phyloP scores from a whole-genome alignment of 2,797 vertebrate species.

The Xerus rutilus region DNA sequence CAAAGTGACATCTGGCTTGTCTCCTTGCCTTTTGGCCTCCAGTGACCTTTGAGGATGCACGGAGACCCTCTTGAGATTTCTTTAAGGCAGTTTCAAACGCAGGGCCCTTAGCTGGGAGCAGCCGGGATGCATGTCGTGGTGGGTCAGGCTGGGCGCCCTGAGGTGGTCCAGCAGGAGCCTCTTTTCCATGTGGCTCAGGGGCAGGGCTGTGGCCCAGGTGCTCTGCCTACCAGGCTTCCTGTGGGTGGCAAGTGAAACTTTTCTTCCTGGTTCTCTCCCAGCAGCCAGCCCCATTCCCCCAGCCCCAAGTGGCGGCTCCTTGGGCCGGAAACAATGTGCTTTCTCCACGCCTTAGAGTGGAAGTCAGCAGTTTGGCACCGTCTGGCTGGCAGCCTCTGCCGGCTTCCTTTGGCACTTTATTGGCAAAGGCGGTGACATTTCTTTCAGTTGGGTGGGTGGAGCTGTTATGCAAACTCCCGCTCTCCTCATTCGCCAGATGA shows the following conservation, averaged over 20 bases:
- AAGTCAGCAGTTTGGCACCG: conserved; percentile 67
- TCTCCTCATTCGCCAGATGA: conserved; percentile 84
- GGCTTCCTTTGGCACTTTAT: conserved; percentile 80
- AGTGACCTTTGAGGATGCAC: not conserved
- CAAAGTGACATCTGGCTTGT: not conserved
- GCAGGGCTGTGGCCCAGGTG: not conserved
- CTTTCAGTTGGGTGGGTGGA: conserved; percentile 86
- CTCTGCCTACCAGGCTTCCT: conserved; percentile 63
- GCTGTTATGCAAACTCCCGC: conserved; percentile 84
- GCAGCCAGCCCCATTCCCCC: conserved; percentile 70
- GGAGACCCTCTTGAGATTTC: not conserved
- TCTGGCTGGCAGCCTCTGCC: conserved; percentile 76
- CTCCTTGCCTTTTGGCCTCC: not conserved
- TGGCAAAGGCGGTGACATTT: conserved; percentile 85
- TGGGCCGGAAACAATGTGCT: conserved; percentile 84
- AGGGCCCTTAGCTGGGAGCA: not conserved
- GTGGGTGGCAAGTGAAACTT: conserved; percentile 77
- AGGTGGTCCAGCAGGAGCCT: rapidly evolving
- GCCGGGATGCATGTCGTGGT: not conserved
- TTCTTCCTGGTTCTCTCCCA: conserved; percentile 73
- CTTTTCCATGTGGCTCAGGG: not conserved
- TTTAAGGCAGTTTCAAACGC: not conserved
- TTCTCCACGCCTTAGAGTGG: conserved; percentile 82
- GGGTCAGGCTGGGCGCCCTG: not conserved
- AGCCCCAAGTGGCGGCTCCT: conserved; percentile 80